These are phyloP conservation scores for Bacillus rossius DNA, from an alignment of 1,140 invertebrate genomes.

Conservation along the genomic window DNA sequence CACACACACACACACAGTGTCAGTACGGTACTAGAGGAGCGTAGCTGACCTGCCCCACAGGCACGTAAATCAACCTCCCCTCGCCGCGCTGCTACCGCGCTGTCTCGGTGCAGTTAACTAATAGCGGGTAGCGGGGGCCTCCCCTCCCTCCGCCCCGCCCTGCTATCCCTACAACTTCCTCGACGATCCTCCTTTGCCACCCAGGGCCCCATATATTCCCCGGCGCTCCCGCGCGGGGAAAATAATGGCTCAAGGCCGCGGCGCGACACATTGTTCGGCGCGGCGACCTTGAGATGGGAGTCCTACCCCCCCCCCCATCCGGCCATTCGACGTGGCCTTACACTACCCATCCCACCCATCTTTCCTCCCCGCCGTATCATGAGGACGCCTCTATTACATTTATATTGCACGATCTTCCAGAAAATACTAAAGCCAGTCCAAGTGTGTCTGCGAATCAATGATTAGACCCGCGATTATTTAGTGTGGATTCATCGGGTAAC, in stretches of 20 bases:
- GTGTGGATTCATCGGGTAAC: too few relatives aligned
- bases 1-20: too few relatives aligned
- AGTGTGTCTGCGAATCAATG: too few relatives aligned
- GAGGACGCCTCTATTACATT: too few relatives aligned
- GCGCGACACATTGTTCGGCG: constrained; percentile 3
- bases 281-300: neutral
- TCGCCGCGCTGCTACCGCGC: neutral
- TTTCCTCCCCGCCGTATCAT: too few relatives aligned
- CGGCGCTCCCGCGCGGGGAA: neutral
- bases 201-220: neutral
- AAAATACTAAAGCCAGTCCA: too few relatives aligned
- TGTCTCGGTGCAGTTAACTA: constrained; percentile 4
- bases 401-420: too few relatives aligned
- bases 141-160: neutral
- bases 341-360: too few relatives aligned
- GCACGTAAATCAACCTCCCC: constrained; percentile 12
- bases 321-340: constrained; percentile 12
- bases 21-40: too few relatives aligned
- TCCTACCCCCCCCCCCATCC: neutral
- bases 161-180: neutral
- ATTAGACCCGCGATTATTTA: too few relatives aligned
- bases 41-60: constrained; percentile 7
- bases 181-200: neutral
- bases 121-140: constrained; percentile 1
- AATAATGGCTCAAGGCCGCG: too few relatives aligned